phyloP scores from a whole-genome alignment of 2,888 invertebrate genomes.

The Sinohyriopsis cumingii region DNA sequence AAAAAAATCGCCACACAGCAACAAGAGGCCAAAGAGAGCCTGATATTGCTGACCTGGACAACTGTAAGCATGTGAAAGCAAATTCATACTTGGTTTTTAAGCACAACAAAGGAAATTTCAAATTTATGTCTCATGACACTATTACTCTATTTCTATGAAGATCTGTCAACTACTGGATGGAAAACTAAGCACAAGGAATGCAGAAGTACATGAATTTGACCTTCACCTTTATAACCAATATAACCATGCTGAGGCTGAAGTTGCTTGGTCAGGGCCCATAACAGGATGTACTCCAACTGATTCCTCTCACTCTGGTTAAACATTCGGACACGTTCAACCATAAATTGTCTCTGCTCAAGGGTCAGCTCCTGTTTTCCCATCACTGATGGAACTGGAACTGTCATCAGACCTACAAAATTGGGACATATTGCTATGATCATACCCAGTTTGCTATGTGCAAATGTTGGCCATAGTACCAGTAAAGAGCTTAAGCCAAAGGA shows the following conservation, averaged over 20 bases:
- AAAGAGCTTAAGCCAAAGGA: too few relatives aligned
- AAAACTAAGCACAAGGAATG: background rate
- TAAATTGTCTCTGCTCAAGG: slow-evolving; percentile 31
- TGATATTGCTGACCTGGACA: too few relatives aligned
- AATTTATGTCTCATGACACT: too few relatives aligned
- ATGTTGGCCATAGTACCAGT: too few relatives aligned
- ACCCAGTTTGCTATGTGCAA: background rate
- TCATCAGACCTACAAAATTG: slow-evolving; percentile 44
- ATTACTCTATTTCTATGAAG: too few relatives aligned
- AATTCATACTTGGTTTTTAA: too few relatives aligned
- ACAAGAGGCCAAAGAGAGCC: too few relatives aligned
- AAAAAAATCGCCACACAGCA: too few relatives aligned
- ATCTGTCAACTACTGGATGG: too few relatives aligned
- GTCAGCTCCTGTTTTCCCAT: slow-evolving; percentile 45
- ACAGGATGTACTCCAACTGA: slow-evolving; percentile 60
- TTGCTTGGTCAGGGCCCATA: slow-evolving; percentile 56
- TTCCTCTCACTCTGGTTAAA: slow-evolving; percentile 48
- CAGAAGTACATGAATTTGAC: background rate
- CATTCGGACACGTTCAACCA: slow-evolving; percentile 29
- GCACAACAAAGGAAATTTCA: too few relatives aligned
- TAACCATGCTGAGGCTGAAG: slow-evolving; percentile 39
- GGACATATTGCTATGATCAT: slow-evolving; percentile 2
- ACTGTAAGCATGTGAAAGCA: too few relatives aligned
- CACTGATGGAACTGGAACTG: slow-evolving; percentile 50
- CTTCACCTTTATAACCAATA: slow-evolving; percentile 57